Evolutionary conservation across 2,888 invertebrate genomes (phyloP).

Genomic region (Nymphalis urticae): DNA sequence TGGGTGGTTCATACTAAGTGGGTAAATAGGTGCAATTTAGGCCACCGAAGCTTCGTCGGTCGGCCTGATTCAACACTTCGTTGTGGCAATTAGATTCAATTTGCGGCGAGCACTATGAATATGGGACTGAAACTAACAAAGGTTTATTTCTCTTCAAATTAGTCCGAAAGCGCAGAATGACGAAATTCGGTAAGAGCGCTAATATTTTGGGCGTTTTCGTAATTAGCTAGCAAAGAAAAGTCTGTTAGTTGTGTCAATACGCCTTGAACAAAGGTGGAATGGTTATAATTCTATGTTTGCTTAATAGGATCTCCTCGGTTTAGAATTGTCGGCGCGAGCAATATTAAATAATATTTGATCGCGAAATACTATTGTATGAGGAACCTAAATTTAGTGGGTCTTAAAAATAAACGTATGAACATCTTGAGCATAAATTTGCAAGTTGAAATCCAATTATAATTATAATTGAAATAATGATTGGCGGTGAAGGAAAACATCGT

Average conservation of each 20-base stretch:
- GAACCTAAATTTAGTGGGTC: slow-evolving; percentile 1
- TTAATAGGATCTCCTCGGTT: not conserved
- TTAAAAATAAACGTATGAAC: too few relatives aligned
- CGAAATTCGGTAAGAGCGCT: slow-evolving; percentile 39
- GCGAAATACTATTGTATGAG: not conserved
- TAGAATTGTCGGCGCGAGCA: not conserved
- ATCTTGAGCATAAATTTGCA: too few relatives aligned
- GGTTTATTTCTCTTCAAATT: slow-evolving; percentile 64
- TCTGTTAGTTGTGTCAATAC: slow-evolving; percentile 14
- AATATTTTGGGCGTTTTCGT: slow-evolving; percentile 36
- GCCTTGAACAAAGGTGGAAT: not conserved
- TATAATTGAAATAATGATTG: too few relatives aligned
- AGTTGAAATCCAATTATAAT: not conserved
- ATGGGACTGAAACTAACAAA: slow-evolving; percentile 64
- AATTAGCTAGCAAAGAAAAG: slow-evolving; percentile 36
- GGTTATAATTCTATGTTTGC: not conserved
- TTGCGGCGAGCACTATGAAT: slow-evolving; percentile 69
- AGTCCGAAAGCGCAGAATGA: slow-evolving; percentile 41
- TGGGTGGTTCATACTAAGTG: slow-evolving; percentile 73
- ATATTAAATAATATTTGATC: not conserved
- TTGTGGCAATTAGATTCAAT: slow-evolving; percentile 80
- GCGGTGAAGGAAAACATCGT: too few relatives aligned
- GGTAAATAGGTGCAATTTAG: slow-evolving; percentile 77
- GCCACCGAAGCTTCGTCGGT: slow-evolving; percentile 57
- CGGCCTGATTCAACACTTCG: slow-evolving; percentile 79